A percentile compares a stretch with the other conserved stretches of the same genome.
Evolutionary conservation across 2,113 vertebrate species (phyloP).

Genomic region (Syrrhaptes paradoxus): DNA sequence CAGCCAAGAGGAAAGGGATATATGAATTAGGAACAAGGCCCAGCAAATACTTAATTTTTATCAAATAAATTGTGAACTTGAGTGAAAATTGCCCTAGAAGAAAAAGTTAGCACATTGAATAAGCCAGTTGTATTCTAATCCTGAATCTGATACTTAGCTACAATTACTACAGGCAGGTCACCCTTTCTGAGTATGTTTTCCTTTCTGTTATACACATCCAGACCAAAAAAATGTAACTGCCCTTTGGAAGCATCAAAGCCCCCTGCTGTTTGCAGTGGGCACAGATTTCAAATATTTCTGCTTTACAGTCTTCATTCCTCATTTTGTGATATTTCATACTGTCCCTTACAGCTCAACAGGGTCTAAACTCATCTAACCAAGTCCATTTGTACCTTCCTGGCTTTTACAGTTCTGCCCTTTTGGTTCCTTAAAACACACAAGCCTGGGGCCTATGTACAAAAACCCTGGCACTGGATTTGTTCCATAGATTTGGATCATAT

Average conservation of each 20-base stretch:
- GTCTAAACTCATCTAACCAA: background rate
- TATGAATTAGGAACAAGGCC: background rate
- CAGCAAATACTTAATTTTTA: background rate
- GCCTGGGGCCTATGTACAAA: background rate
- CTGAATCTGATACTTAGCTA: background rate
- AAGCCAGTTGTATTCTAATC: background rate
- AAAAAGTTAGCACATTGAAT: background rate
- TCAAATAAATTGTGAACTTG: background rate
- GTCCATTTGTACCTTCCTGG: background rate
- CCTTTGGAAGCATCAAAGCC: background rate
- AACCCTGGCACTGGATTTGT: background rate
- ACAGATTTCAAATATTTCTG: background rate
- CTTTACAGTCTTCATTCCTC: background rate
- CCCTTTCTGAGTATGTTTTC: background rate
- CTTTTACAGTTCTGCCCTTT: background rate
- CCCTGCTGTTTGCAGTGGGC: background rate
- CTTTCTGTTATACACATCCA: background rate
- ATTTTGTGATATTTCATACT: background rate
- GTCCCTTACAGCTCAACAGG: background rate
- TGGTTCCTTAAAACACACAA: background rate
- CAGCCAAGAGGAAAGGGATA: background rate
- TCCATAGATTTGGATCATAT: background rate
- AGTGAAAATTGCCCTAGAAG: background rate
- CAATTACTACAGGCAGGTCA: background rate
- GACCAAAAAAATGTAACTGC: background rate